Base-by-base conservation (phyloP, 2,113 vertebrate genomes). In the Pelodiscus sinensis region DNA sequence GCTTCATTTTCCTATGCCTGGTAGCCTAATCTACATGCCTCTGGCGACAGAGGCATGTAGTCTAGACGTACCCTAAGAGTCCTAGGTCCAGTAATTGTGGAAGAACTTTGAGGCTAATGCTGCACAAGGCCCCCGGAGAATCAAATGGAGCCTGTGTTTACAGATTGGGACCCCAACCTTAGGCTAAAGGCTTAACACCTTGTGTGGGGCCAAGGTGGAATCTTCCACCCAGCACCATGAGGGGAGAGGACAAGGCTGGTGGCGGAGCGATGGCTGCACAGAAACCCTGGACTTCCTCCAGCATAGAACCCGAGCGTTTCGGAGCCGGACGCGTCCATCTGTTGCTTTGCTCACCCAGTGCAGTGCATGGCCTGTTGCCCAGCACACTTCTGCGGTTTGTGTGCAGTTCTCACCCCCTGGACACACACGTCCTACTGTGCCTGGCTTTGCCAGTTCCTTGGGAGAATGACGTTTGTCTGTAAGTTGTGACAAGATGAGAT, bases 401-500 rank as follows among this genome's bases (percentile, higher is more conserved):
- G 65, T 68, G 65, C 16, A 8, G 8, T 25, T 75, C 73, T 25
- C 5, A 1, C 8, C 71, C 10, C 38, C 11, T 21, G 21, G 8
- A 22, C 24, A 13, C 35, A 68, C 29, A 6, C 21, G 2, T 35
- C 14, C 50, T 2, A 13, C 35, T 65, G 31, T 71, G 29, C 31
- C 25, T 4, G 9, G 4, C 22, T 68, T 24, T 35, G 62, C 22
- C 8, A 18, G 75, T 75, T 44, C 71, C 4, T 8, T 6, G 6
- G 13, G 50, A 24, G 31, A 50, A 50, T 21, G 11, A 44, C 12
- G 44, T 44, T 38, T 75, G 25, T 9, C 12, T 2, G 22, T 68
- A 35, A 68, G 50, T 57, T 79, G 82, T 1, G 4, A 3, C 0
- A 27, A 25, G 35, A 6, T 38, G 38, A 50, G 38, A 68, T 16